Evolutionary conservation across 64 coral and sea anemone species (phyloP), one percentile per base, ranked within the genome.

Genomic region (Montipora sp.): DNA sequence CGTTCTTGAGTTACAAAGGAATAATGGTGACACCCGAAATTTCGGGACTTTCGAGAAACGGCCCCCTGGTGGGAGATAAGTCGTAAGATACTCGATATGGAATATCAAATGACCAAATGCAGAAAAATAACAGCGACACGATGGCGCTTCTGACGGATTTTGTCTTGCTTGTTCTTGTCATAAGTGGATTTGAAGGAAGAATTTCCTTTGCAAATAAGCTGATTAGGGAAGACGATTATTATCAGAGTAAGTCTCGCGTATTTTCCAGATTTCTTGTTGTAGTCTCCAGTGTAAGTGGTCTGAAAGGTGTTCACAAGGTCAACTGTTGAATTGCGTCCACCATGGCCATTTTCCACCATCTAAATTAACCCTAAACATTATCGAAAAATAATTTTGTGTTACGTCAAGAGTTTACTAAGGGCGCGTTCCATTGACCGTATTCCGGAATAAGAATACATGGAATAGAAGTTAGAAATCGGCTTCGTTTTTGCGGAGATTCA

Each of bases 171-270:
- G 19, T 72, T 69, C 8, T 85, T 3, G 65, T 71, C 45, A 21
- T 48, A 44, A 22, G 59, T 20, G 59, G 45, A 50, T 22, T 72
- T 20, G 21, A 5, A 23, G 44, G 19, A 11, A 7, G 47, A 49
- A 7, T 18, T 5, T 85, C 82, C 11, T 50, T 50, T 22, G 82
- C 45, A 48, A 20, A 85, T 69, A 50, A 85, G 16, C 19, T 8
- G 36, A 51, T 51, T 50, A 66, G 3, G 14, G 65, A 72, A 6
- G 63, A 50, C 2, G 46, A 71, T 71, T 85, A 85, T 46, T 85
- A 72, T 14, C 44, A 85, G n/a, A 72, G 82, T 85, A 85, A 85
- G 82, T 71, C 9, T 6, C 4, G 48, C 43, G 18, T 15, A 9
- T 53, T 51, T 43, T n/a, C 20, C 4, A 78, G 14, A 45, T 15